phyloP scores from a whole-genome alignment of 2,797 vertebrate genomes.

The Tragelaphus oryx region DNA sequence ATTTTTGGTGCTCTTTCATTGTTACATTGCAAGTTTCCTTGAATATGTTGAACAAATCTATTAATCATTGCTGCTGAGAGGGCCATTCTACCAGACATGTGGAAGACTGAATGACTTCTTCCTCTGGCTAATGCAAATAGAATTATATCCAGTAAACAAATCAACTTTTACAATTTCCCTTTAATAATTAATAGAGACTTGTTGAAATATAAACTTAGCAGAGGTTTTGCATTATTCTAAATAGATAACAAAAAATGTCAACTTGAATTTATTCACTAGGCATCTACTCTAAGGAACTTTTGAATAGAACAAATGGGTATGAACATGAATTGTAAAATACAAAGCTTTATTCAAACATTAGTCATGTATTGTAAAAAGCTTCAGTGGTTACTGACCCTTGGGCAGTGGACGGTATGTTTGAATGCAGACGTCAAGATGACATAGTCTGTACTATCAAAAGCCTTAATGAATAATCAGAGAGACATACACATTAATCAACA shows the following conservation, averaged over 20 bases:
- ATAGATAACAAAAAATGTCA: background rate
- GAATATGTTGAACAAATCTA: background rate
- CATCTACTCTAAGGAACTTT: background rate
- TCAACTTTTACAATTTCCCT: background rate
- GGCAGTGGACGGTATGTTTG: background rate
- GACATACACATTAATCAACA: background rate
- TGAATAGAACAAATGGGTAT: background rate
- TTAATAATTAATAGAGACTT: background rate
- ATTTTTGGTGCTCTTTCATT: background rate
- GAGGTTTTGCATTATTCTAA: slow-evolving; percentile 6
- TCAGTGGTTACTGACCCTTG: background rate
- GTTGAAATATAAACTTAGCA: background rate
- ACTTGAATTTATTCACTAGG: background rate
- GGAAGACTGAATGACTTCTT: background rate
- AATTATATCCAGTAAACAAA: slow-evolving; percentile 3
- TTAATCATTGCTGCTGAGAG: slow-evolving; percentile 7
- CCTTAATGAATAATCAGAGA: background rate
- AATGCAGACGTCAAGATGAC: background rate
- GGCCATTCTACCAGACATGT: background rate
- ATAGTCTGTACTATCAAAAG: background rate
- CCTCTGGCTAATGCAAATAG: background rate
- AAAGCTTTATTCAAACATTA: background rate
- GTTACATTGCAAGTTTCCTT: background rate
- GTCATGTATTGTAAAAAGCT: background rate
- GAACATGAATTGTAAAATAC: background rate